These are phyloP conservation scores for Drepanosiphum platanoidis DNA, from an alignment of 2,888 invertebrate genomes.

Conservation along the genomic window DNA sequence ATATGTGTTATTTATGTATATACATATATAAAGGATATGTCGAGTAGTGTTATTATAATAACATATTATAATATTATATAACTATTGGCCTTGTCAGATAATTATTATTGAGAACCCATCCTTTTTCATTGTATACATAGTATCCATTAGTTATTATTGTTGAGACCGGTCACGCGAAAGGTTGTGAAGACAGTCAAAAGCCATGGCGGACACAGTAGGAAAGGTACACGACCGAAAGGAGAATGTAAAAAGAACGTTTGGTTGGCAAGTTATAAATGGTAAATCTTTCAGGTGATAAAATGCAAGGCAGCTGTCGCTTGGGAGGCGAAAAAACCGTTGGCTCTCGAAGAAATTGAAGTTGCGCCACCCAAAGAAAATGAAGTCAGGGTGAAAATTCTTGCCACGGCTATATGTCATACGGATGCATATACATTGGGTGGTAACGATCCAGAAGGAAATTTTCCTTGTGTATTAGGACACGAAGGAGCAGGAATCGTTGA, in stretches of 20 bases:
- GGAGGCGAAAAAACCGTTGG: slow-evolving; percentile 88
- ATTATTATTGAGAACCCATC: no score
- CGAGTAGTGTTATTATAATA: no score
- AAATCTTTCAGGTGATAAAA: slow-evolving; percentile 76
- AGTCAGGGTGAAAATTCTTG: slow-evolving; percentile 82
- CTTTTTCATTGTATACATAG: no score
- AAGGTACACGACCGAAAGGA: slow-evolving; percentile 33
- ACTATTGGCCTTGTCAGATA: no score
- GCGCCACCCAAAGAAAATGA: slow-evolving; percentile 93
- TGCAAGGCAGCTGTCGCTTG: slow-evolving; percentile 98
- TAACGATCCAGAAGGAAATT: slow-evolving; percentile 88
- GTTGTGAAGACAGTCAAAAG: no score
- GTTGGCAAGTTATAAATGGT: no score
- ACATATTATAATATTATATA: no score
- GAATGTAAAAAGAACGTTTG: no score
- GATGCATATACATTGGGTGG: slow-evolving; percentile 91
- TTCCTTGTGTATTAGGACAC: slow-evolving; percentile 94
- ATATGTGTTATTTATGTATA: neutral
- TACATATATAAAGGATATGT: no score
- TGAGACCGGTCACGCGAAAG: no score
- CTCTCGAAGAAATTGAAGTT: slow-evolving; percentile 92
- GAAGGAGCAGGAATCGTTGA: slow-evolving; percentile 78
- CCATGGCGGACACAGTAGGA: slow-evolving; percentile 49
- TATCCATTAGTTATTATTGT: no score
- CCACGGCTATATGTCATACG: slow-evolving; percentile 90